These are phyloP conservation scores for Idaea dimidiata DNA, from an alignment of 2,888 invertebrate species.

Conservation along the genomic window DNA sequence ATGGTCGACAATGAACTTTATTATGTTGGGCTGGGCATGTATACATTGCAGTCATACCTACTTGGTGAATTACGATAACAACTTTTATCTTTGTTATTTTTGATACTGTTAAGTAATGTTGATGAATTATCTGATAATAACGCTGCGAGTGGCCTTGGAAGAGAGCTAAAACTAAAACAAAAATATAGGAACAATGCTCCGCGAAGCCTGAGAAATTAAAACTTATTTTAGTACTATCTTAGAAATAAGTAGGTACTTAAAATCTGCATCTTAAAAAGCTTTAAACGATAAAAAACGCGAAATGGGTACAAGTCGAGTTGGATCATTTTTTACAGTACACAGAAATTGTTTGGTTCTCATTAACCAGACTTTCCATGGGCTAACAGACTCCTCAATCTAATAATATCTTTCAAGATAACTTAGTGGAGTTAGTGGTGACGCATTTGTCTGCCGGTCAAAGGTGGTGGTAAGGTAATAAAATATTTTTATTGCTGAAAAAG, in stretches of 20 bases:
- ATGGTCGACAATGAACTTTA: conserved; percentile 4
- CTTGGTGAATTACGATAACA: not conserved
- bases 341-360: not conserved
- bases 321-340: too few relatives aligned
- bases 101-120: not conserved
- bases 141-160: not conserved
- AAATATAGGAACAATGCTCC: not conserved
- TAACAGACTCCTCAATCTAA: not conserved
- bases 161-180: not conserved
- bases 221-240: too few relatives aligned
- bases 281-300: too few relatives aligned
- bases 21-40: not conserved
- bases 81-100: not conserved
- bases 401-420: not conserved
- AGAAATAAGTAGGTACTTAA: too few relatives aligned
- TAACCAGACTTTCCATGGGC: not conserved
- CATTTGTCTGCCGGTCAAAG: conserved; percentile 21
- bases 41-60: not conserved
- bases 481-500: conserved; percentile 61
- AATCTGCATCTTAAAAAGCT: too few relatives aligned
- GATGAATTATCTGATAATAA: conserved; percentile 6
- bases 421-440: conserved; percentile 6
- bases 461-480: conserved; percentile 42
- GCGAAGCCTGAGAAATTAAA: too few relatives aligned
- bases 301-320: too few relatives aligned